A percentile compares a stretch with the other conserved stretches of the same genome.
Evolutionary conservation across 1,140 invertebrate species (phyloP).

Genomic region (Aphis craccivora): DNA sequence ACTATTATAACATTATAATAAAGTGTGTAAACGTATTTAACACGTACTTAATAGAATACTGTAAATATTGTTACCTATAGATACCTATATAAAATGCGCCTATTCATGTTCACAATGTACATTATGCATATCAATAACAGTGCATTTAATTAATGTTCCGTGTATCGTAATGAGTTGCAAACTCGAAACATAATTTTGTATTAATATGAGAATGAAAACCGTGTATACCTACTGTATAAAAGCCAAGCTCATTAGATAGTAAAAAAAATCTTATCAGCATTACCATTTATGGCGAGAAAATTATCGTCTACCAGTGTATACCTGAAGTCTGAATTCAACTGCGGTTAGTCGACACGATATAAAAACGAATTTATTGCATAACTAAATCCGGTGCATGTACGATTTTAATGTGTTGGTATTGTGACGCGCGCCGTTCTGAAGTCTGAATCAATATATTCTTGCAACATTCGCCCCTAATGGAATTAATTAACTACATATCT

Average conservation of each 20-base stretch:
- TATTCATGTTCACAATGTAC: not conserved
- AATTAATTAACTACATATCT: not conserved
- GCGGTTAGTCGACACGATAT: not conserved
- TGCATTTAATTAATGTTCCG: not conserved
- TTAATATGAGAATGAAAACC: not conserved
- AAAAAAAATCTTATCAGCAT: not conserved
- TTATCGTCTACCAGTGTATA: not conserved
- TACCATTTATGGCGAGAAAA: not conserved
- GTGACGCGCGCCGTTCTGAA: not conserved
- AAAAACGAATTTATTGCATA: not conserved
- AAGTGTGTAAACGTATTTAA: not conserved
- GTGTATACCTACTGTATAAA: not conserved
- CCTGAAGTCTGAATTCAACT: not conserved
- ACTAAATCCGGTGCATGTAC: not conserved
- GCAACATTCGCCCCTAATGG: not conserved
- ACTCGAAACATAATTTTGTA: not conserved
- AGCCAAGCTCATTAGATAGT: not conserved
- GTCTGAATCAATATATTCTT: not conserved
- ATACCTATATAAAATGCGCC: not conserved
- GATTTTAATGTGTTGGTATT: not conserved
- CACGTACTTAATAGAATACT: not conserved
- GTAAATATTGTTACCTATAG: not conserved
- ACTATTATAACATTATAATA: not conserved
- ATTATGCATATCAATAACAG: not conserved
- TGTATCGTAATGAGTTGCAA: not conserved